These are phyloP conservation scores for Bothrops jararaca DNA, from an alignment of 2,113 vertebrate genomes.

Conservation along the genomic window DNA sequence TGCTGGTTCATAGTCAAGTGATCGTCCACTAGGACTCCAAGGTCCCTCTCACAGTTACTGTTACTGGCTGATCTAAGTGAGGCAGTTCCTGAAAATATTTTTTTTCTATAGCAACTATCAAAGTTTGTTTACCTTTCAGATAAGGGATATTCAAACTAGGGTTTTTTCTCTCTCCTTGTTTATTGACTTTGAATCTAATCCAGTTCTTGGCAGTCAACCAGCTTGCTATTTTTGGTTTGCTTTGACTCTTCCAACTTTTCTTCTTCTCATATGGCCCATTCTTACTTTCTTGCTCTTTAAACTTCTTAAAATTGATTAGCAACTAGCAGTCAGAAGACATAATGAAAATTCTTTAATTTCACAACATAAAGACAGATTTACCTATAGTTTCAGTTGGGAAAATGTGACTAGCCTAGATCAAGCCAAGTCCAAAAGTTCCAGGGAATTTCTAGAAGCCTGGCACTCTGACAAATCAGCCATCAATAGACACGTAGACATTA, in stretches of 20 bases:
- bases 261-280: not conserved
- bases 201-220: not conserved
- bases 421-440: not conserved
- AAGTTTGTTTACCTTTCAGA: not conserved
- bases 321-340: not conserved
- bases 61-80: not conserved
- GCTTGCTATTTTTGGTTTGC: not conserved
- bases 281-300: not conserved
- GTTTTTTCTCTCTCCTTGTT: not conserved
- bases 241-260: not conserved
- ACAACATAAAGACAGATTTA: not conserved
- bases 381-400: not conserved
- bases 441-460: not conserved
- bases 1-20: too few species aligned
- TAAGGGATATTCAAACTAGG: not conserved
- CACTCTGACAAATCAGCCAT: too few species aligned
- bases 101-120: not conserved
- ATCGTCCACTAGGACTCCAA: too few species aligned
- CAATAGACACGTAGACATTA: too few species aligned
- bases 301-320: not conserved
- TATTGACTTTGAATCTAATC: not conserved
- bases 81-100: not conserved
- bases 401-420: not conserved
- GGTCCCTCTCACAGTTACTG: too few species aligned
- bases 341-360: not conserved